Percentiles rank a stretch among this genome's conserved stretches.
These are phyloP conservation scores for Drosophila incognita DNA, from an alignment of 2,888 invertebrate genomes.

Conservation along the genomic window DNA sequence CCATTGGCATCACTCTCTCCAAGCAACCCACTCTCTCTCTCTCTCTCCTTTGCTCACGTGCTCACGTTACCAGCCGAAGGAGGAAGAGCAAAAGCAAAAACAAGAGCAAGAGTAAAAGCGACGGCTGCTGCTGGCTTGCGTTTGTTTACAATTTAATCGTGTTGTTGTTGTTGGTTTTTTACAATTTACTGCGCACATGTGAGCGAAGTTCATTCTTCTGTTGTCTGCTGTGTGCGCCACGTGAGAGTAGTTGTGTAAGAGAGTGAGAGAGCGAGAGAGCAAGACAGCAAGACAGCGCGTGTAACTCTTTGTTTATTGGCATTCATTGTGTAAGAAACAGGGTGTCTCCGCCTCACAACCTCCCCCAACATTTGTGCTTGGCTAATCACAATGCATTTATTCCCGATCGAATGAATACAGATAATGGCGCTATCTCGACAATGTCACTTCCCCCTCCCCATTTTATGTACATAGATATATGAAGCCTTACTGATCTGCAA, in stretches of 20 bases:
- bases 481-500: constrained; percentile 28
- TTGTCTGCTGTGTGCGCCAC: background rate
- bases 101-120: constrained; percentile 41
- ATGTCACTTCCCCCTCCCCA: constrained; percentile 17
- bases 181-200: constrained; percentile 71
- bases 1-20: constrained; percentile 8
- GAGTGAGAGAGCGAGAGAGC: constrained; percentile 10
- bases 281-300: constrained; percentile 27
- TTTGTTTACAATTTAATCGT: constrained; percentile 70
- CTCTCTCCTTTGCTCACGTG: constrained; percentile 63
- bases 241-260: constrained; percentile 17
- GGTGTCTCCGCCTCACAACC: constrained; percentile 41
- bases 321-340: constrained; percentile 56
- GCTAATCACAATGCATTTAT: constrained; percentile 26
- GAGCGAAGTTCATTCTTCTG: constrained; percentile 40
- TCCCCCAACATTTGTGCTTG: constrained; percentile 12
- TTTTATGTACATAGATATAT: constrained; percentile 9
- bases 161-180: constrained; percentile 54
- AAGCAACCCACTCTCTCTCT: constrained; percentile 21
- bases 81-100: constrained; percentile 31
- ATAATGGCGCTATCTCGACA: constrained; percentile 34
- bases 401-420: constrained; percentile 32
- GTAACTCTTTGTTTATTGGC: constrained; percentile 56
- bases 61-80: constrained; percentile 61
- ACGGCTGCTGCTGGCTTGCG: constrained; percentile 34